phyloP scores from a whole-genome alignment of 2,113 vertebrate species.

The Uria lomvia region DNA sequence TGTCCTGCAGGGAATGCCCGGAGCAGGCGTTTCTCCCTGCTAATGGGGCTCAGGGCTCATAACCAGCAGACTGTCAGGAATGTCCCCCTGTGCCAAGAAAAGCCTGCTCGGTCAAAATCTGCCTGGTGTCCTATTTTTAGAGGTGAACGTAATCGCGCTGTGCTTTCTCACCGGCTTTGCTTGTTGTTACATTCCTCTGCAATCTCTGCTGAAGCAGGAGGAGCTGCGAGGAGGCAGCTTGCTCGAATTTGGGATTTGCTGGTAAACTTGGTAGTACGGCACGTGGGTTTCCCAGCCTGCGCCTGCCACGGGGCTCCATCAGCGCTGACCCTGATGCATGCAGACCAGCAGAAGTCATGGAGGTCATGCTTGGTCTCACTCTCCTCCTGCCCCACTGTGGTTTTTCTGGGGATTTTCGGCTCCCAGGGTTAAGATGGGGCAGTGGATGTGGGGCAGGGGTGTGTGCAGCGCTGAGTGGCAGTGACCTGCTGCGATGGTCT shows the following conservation, averaged over 20 bases:
- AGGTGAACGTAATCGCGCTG: not conserved
- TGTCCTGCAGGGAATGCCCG: not conserved
- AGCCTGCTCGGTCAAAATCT: not conserved
- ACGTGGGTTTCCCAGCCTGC: not conserved
- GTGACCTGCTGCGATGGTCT: not conserved
- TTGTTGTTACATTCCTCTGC: not conserved
- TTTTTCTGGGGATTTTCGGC: not conserved
- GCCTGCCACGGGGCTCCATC: not conserved
- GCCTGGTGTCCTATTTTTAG: conserved; percentile 22
- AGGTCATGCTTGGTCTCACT: not conserved
- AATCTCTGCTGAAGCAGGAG: not conserved
- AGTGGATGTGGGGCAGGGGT: not conserved
- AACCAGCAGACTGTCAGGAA: conserved; percentile 1
- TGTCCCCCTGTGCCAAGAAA: conserved; percentile 19
- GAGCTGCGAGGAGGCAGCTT: not conserved
- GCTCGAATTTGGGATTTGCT: not conserved
- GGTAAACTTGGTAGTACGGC: not conserved
- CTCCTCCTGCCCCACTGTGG: not conserved
- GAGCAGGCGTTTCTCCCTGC: not conserved
- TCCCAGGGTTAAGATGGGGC: not conserved
- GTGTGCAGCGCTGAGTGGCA: not conserved
- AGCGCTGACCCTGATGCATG: not conserved
- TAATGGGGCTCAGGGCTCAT: not conserved
- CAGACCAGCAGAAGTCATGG: not conserved
- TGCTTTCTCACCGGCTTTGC: not conserved